These are phyloP conservation scores for Desmodus rotundus DNA, from an alignment of 2,113 vertebrate genomes.

Conservation along the genomic window DNA sequence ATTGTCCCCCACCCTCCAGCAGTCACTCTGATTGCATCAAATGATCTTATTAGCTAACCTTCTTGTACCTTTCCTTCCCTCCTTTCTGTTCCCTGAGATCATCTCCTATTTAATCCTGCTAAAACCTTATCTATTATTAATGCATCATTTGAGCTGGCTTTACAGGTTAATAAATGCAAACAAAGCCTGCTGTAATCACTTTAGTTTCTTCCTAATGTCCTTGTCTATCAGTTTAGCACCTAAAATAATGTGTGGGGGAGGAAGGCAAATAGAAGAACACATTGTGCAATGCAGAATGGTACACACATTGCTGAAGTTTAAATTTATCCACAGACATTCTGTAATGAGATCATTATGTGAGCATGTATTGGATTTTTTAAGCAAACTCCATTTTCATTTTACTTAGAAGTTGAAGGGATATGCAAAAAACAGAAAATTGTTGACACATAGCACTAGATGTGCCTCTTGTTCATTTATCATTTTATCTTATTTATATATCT, in stretches of 20 bases:
- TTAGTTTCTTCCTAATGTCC: constrained; percentile 22
- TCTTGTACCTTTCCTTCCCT: background rate
- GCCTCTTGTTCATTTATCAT: background rate
- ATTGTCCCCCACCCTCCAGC: no score
- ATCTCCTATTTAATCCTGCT: background rate
- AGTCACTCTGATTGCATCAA: background rate
- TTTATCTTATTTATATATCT: background rate
- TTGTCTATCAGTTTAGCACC: constrained; percentile 23
- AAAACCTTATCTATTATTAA: background rate
- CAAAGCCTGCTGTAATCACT: background rate
- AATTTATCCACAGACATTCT: constrained; percentile 23
- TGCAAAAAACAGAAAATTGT: background rate
- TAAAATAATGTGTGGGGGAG: constrained; percentile 40
- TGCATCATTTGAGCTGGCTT: background rate
- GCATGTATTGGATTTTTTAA: background rate
- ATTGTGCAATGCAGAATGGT: background rate
- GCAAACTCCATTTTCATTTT: background rate
- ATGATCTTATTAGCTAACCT: background rate
- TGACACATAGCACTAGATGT: background rate
- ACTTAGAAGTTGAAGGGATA: background rate
- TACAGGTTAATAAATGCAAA: constrained; percentile 10
- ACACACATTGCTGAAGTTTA: constrained; percentile 34
- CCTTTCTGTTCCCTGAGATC: background rate
- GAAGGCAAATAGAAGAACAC: constrained; percentile 41
- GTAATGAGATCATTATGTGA: constrained; percentile 38